Conservation (phyloP, 2,888 invertebrate species). For the Leptinotarsa tumamoca region DNA sequence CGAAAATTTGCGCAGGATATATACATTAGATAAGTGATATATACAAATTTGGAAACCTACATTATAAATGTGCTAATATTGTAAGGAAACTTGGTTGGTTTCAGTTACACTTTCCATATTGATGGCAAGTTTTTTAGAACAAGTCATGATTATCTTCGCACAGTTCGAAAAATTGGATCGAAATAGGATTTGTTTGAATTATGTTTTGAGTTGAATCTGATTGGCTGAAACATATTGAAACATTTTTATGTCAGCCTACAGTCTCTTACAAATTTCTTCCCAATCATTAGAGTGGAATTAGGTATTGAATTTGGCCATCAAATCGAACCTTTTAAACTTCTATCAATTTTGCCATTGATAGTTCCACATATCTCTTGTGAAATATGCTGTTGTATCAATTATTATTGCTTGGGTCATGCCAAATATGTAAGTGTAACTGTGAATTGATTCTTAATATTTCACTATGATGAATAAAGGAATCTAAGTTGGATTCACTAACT, state of each 20-base stretch:
- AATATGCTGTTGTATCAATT: not conserved
- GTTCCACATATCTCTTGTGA: not conserved
- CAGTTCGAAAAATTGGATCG: not conserved
- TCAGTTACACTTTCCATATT: slow-evolving; percentile 16
- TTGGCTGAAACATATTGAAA: too few relatives aligned
- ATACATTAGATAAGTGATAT: slow-evolving; percentile 23
- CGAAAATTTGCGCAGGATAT: slow-evolving; percentile 7
- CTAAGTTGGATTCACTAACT: slow-evolving; percentile 36
- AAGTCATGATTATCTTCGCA: slow-evolving; percentile 28
- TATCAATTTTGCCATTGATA: too few relatives aligned
- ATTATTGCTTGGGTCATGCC: not conserved
- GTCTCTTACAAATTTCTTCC: too few relatives aligned
- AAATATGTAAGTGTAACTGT: slow-evolving; percentile 9
- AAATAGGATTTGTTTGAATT: not conserved
- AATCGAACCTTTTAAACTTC: too few relatives aligned
- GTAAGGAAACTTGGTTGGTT: not conserved
- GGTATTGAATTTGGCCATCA: too few relatives aligned
- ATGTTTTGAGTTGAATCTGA: not conserved
- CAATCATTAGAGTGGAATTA: too few relatives aligned
- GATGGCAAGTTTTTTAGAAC: slow-evolving; percentile 7
- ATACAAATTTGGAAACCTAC: slow-evolving; percentile 18
- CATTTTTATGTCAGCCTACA: too few relatives aligned
- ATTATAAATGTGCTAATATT: slow-evolving; percentile 1
- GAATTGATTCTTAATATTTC: slow-evolving; percentile 22
- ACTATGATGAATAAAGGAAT: slow-evolving; percentile 20